Percentiles rank a stretch among this genome's conserved stretches.
These are phyloP conservation scores for Amorpha juglandis DNA, from an alignment of 2,888 invertebrate genomes.

Conservation along the genomic window DNA sequence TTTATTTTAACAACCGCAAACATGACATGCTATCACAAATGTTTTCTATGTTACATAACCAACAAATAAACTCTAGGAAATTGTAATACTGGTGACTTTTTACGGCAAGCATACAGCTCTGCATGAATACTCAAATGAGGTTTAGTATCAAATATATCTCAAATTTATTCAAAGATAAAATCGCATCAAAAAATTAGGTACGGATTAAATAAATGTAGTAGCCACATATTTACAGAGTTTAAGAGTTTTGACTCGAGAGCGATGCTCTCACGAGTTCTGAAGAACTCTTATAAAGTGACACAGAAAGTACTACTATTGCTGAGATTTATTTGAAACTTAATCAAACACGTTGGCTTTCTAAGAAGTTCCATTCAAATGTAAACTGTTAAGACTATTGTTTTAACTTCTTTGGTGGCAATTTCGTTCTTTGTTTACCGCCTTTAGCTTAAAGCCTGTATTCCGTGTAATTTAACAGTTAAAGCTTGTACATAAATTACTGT, in stretches of 20 bases:
- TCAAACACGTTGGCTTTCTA: constrained; percentile 66
- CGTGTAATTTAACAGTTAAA: not conserved
- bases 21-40: no score
- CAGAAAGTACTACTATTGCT: constrained; percentile 42
- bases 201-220: constrained; percentile 2
- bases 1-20: no score
- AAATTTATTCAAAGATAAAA: not conserved
- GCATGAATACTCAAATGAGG: not conserved
- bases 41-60: no score
- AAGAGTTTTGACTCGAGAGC: constrained; percentile 24
- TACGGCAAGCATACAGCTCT: not conserved
- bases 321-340: constrained; percentile 70
- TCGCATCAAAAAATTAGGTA: not conserved
- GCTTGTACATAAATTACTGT: not conserved
- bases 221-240: constrained; percentile 3
- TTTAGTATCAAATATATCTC: not conserved
- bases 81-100: not conserved
- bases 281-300: constrained; percentile 26
- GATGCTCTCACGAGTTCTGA: constrained; percentile 18
- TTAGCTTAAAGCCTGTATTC: not conserved
- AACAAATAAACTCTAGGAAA: no score
- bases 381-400: constrained; percentile 68
- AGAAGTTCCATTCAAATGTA: constrained; percentile 65
- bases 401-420: constrained; percentile 71
- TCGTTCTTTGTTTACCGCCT: constrained; percentile 47